Base-by-base conservation (phyloP, 2,113 vertebrate species). In the Eolophus roseicapilla region DNA sequence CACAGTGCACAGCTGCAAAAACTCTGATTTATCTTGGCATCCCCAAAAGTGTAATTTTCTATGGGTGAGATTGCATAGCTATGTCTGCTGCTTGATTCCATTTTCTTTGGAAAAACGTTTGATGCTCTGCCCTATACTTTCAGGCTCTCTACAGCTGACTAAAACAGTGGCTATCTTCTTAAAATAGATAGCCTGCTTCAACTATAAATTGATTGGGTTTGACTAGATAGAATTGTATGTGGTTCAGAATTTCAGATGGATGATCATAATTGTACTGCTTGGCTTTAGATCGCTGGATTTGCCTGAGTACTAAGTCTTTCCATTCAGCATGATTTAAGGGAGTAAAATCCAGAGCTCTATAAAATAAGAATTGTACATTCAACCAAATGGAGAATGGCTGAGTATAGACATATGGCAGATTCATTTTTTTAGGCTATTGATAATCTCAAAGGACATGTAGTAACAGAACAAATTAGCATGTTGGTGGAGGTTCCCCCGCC, bases 371-470 rank as follows among this genome's bases (percentile, higher is more conserved):
- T 79, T 82, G 39, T 86, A 81, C 92, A 93, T 95, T 95, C 92
- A 96, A 64, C 27, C 46, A 57, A 95, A 62, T 63, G 52, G 86
- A 90, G 79, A 96, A 84, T 86, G 81, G 35, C 63, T 91, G 53
- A 92, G 67, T 89, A 74, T 82, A 83, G 82, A 80, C 96, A 97
- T 97, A 96, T 94, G 96, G 95, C 65, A 96, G 76, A 92, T 89
- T 92, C 46, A 78, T 92, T 94, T 93, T 90, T 93, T 88, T 64
- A 90, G 52, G 52, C 80, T 94, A 90, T 80, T 86, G 86, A 73
- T 95, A 82, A 92, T 96, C 88, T 96, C 82, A 95, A 96, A 93
- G 96, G 96, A 97, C 96, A 97, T 91, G 88, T 96, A 97, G 95
- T 97, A 97, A 97, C 93, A 91, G 96, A 95, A 97, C 95, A 96